Evolutionary conservation across 2,113 vertebrate species (phyloP), one percentile per base, ranked within the genome.

Genomic region (Hirundichthys speculiger): DNA sequence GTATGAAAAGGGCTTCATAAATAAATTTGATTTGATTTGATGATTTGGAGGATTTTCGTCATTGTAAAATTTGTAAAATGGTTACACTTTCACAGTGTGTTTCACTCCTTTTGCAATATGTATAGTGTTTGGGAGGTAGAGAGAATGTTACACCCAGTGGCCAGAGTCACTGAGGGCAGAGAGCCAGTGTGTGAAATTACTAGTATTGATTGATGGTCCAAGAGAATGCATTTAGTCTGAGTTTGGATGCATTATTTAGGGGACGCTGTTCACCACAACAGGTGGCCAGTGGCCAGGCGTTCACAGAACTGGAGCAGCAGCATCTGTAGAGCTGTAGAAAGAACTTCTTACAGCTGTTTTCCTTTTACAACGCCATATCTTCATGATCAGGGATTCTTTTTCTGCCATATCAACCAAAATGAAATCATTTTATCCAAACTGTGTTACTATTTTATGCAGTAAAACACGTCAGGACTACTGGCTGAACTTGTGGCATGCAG

Each of bases 231-330:
- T 84, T 81, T 79, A 66, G 77, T 58, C 71, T 48, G 34, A 42
- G 77, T 66, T 58, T 54, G 74, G 48, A 77, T 91, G 75, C 64
- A 86, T 91, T 89, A 88, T 88, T 86, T 58, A 91, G 58, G 56
- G 66, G 53, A 69, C 38, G 18, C 45, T 50, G 56, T 65, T 76
- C 30, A 1, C n/a, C 74, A 74, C 72, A 86, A 86, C 85, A 89
- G 83, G 80, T 86, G 84, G 79, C 62, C 16, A 38, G 66, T 39
- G 38, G 66, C 62, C 41, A 47, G 11, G 43, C 54, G 59, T 50
- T 2, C 0, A 43, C 50, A 52, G 30, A 71, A 22, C 24, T 7
- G 5, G 18, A 49, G 46, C 41, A 2, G 47, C 12, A 3, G 50
- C n/a, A n/a, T 19, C 52, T 9, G 43, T 7, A 13, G 18, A 54